Conservation (phyloP, 1,140 invertebrate species). For the Sminthurides bifidus region DNA sequence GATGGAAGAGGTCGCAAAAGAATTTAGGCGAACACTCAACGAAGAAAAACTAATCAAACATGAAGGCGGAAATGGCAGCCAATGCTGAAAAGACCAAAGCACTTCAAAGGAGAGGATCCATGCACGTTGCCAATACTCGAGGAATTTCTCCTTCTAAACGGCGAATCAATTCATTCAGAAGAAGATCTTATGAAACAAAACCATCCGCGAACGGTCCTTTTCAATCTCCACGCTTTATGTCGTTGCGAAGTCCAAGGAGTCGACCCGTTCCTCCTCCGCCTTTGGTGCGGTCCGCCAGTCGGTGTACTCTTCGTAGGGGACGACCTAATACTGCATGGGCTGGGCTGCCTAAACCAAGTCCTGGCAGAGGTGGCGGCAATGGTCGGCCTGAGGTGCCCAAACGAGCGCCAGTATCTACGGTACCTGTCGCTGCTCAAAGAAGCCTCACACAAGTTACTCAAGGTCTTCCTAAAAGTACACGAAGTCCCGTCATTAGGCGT, state of each 20-base stretch:
- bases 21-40: constrained; percentile 15
- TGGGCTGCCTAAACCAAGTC: constrained; percentile 24
- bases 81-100: background rate
- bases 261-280: constrained; percentile 2
- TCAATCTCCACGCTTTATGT: constrained; percentile 9
- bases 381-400: no score
- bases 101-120: constrained; percentile 1
- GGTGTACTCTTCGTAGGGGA: constrained; percentile 26
- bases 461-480: no score
- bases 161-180: constrained; percentile 11
- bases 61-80: background rate
- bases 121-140: constrained; percentile 8
- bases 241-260: constrained; percentile 9
- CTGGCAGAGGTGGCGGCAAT: background rate
- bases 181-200: constrained; percentile 13
- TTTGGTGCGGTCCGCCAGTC: constrained; percentile 13
- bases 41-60: constrained; percentile 20
- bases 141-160: constrained; percentile 15
- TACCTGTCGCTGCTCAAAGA: no score
- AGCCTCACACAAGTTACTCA: no score
- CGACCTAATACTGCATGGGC: constrained; percentile 26
- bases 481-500: constrained; percentile 9
- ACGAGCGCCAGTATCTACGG: no score
- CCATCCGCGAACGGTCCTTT: background rate
- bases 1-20: constrained; percentile 11